Conservation (phyloP, 92 coral and sea anemone species). For the Heliopora coerulea region DNA sequence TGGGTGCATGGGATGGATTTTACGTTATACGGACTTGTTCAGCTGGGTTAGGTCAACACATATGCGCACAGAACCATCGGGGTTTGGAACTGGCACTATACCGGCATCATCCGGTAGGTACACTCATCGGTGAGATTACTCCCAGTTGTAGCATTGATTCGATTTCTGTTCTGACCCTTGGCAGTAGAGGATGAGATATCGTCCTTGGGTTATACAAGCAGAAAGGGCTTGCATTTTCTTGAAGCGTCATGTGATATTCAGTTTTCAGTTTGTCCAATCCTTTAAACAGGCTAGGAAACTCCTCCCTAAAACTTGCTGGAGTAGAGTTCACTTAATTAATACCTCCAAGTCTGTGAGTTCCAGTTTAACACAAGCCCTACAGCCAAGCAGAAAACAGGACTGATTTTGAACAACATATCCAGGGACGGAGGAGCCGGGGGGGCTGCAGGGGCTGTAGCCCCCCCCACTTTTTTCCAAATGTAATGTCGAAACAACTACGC, state of each 20-base stretch:
- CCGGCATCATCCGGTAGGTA: slow-evolving; percentile 63
- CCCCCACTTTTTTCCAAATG: too few relatives aligned
- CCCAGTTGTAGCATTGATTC: slow-evolving; percentile 54
- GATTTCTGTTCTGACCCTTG: not conserved
- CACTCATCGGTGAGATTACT: slow-evolving; percentile 56
- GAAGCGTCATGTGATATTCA: slow-evolving; percentile 36
- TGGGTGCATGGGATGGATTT: too few relatives aligned
- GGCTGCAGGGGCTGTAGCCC: too few relatives aligned
- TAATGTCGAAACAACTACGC: too few relatives aligned
- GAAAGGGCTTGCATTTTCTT: slow-evolving; percentile 7
- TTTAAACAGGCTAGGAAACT: slow-evolving; percentile 13
- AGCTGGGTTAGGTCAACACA: too few relatives aligned
- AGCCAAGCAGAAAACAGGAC: too few relatives aligned
- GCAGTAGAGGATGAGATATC: slow-evolving; percentile 37
- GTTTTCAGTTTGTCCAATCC: not conserved
- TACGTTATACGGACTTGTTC: too few relatives aligned
- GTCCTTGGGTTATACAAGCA: slow-evolving; percentile 28
- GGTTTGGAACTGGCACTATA: slow-evolving; percentile 38
- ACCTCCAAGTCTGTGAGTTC: slow-evolving; percentile 28
- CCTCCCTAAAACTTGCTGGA: slow-evolving; percentile 40
- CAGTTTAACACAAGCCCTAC: slow-evolving; percentile 36
- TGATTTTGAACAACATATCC: too few relatives aligned
- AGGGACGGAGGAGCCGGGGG: too few relatives aligned
- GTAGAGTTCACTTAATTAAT: slow-evolving; percentile 29
- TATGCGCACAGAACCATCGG: too few relatives aligned